Base-by-base conservation (phyloP, 2,888 invertebrate species). In the Lamellibrachia columna region DNA sequence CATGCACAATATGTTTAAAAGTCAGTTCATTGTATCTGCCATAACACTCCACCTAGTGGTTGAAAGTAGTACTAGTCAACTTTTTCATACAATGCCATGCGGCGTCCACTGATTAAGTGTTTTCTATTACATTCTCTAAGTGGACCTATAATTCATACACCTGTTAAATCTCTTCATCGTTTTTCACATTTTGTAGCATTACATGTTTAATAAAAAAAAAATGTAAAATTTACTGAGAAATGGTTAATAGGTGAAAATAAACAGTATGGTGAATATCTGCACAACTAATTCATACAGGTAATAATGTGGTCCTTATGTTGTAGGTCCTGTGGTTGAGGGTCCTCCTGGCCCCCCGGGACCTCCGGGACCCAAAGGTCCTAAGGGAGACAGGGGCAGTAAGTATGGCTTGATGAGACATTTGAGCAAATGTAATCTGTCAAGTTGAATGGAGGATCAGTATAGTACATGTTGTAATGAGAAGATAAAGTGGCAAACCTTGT, bases 311-410 rank as follows among this genome's bases (percentile, higher is more conserved):
- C 75, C 75, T 75, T 75, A n/a, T 75, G 15, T 75, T 75, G 55
- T 92, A 60, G 91, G 75, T 75, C 75, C 75, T 22, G 75, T 75
- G 22, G 75, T 93, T 55, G 93, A 93, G 90, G 93, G 93, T 90
- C 53, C 91, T 90, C 93, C 93, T 40, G 94, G 93, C 4, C 92
- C 94, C 11, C 92, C 92, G 28, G 94, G 94, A 7, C 92, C 92
- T n/a, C 90, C 92, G 9, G 94, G 94, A 28, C 93, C 93, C 22
- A 92, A 91, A 53, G 95, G 95, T 58, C 94, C 94, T 40, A 95
- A 95, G 92, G 95, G 95, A 28, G 94, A 95, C 28, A 94, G 94
- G 94, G 95, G 95, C 75, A 22, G 75, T 75, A n/a, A 75, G 75
- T 75, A 75, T 11, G 75, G 22, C 3, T 11, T 75, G 75, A 75